Conservation (phyloP, 2,797 vertebrate species). For the Smutsia temminckii region DNA sequence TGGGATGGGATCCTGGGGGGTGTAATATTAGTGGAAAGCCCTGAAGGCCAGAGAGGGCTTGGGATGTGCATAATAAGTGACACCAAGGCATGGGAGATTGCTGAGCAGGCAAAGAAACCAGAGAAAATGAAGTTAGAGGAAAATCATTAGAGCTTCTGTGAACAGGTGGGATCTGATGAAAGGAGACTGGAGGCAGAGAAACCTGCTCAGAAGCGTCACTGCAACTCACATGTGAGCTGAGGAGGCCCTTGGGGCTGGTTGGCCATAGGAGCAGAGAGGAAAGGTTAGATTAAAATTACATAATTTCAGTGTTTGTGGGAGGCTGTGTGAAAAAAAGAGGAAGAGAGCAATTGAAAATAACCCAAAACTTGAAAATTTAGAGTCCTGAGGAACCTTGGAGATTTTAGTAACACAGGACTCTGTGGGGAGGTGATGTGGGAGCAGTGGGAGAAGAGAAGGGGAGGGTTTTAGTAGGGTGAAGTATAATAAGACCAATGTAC, state of each 20-base stretch:
- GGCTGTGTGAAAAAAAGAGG: background rate
- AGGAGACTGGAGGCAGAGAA: background rate
- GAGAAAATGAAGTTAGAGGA: slow-evolving; percentile 43
- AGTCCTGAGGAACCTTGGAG: background rate
- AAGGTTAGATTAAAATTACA: background rate
- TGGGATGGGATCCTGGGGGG: slow-evolving; percentile 29
- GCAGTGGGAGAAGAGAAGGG: background rate
- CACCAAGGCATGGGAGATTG: background rate
- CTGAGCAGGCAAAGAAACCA: background rate
- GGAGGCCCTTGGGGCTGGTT: background rate
- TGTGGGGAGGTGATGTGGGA: background rate
- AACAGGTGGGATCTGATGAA: background rate
- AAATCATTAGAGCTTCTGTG: background rate
- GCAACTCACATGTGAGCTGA: background rate
- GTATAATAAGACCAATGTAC: background rate
- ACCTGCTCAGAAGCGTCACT: background rate
- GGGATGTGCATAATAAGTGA: slow-evolving; percentile 52
- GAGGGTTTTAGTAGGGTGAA: background rate
- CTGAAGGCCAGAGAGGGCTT: background rate
- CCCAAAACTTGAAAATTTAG: background rate
- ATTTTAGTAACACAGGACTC: background rate
- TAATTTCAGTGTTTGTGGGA: background rate
- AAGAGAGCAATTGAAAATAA: background rate
- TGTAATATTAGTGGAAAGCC: slow-evolving; percentile 52
- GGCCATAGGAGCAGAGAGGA: background rate